phyloP scores from a whole-genome alignment of 1,140 invertebrate genomes.

The Heliconius himera region DNA sequence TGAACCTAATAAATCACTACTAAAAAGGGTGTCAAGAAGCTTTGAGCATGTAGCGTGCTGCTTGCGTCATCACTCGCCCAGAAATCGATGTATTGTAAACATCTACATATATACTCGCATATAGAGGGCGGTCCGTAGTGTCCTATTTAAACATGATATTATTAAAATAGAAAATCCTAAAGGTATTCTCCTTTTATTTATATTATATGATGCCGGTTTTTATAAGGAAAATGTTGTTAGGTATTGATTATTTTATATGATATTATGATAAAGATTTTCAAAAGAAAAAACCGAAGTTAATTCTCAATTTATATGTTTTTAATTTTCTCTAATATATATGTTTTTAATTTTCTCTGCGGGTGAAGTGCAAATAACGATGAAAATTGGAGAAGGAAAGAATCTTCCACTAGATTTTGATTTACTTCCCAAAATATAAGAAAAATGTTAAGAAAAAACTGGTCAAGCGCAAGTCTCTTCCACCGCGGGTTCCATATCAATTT shows the following conservation, averaged over 20 bases:
- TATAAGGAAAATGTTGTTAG: not conserved
- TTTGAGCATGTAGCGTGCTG: not conserved
- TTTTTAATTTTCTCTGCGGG: too few relatives aligned
- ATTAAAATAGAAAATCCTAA: conserved; percentile 6
- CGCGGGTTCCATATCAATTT: too few relatives aligned
- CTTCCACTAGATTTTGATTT: too few relatives aligned
- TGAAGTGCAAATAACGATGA: too few relatives aligned
- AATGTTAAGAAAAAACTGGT: too few relatives aligned
- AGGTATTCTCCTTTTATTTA: not conserved
- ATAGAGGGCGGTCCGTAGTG: not conserved
- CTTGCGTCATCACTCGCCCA: conserved; percentile 16
- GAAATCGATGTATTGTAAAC: conserved; percentile 29
- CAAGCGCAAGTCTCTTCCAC: too few relatives aligned
- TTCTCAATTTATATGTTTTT: too few relatives aligned
- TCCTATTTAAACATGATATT: conserved; percentile 7
- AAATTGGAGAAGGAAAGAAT: too few relatives aligned
- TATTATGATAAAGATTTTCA: too few relatives aligned
- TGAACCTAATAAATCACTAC: not conserved
- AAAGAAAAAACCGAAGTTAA: too few relatives aligned
- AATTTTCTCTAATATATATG: too few relatives aligned
- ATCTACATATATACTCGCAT: not conserved
- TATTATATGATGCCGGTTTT: not conserved
- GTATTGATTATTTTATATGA: not conserved
- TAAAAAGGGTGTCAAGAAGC: not conserved
- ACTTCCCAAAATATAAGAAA: too few relatives aligned